Conservation (phyloP, 2,797 vertebrate species). For the Protosalanx chinensis region DNA sequence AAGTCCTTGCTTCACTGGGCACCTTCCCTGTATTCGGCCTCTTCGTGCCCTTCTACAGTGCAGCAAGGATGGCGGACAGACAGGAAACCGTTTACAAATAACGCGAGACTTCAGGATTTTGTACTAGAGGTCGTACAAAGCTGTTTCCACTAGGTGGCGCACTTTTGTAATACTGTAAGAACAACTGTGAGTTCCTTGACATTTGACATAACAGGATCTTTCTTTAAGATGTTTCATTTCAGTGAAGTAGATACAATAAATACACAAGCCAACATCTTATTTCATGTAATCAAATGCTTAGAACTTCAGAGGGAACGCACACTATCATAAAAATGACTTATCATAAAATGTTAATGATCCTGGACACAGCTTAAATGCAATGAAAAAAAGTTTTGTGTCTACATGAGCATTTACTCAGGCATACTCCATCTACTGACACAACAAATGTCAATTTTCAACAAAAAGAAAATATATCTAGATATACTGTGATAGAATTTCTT, state of each 20-base stretch:
- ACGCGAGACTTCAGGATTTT: slow-evolving; percentile 61
- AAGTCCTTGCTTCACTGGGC: slow-evolving; percentile 38
- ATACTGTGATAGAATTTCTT: neutral
- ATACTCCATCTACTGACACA: too few relatives aligned
- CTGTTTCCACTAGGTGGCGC: slow-evolving; percentile 15
- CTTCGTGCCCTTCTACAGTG: slow-evolving; percentile 76
- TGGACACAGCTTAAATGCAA: too few relatives aligned
- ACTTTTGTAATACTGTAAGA: neutral
- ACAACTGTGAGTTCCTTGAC: neutral
- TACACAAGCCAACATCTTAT: too few relatives aligned
- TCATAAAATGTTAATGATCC: too few relatives aligned
- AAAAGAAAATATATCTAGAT: too few relatives aligned
- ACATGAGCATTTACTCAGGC: too few relatives aligned
- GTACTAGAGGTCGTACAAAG: neutral
- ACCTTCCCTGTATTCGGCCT: slow-evolving; percentile 55
- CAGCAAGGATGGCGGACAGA: slow-evolving; percentile 57
- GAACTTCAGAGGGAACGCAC: too few relatives aligned
- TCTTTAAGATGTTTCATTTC: neutral
- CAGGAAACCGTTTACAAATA: slow-evolving; percentile 30
- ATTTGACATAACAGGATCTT: neutral
- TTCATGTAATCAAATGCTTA: too few relatives aligned
- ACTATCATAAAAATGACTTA: too few relatives aligned
- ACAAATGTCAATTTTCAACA: too few relatives aligned
- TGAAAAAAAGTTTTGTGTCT: too few relatives aligned
- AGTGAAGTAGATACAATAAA: too few relatives aligned